Percentiles rank a stretch among this genome's conserved stretches.
These are phyloP conservation scores for Drusus annulatus DNA, from an alignment of 1,140 invertebrate species.

Conservation along the genomic window DNA sequence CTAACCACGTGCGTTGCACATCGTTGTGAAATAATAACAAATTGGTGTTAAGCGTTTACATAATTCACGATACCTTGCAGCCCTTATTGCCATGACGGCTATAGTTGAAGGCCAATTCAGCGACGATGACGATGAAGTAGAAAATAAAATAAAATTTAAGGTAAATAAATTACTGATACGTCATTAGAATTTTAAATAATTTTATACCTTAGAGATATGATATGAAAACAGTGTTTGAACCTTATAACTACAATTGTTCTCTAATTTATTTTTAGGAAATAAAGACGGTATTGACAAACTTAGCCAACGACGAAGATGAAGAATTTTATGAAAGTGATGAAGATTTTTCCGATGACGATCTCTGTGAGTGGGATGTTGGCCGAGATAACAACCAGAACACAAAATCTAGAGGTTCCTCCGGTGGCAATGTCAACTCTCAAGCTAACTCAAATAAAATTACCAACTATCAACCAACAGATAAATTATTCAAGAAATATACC, in stretches of 20 bases:
- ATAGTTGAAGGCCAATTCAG: constrained; percentile 42
- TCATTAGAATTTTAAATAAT: too few species aligned
- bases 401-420: constrained; percentile 58
- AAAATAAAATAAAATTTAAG: neutral
- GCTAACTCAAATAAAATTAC: constrained; percentile 75
- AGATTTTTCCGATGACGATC: constrained; percentile 65
- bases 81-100: neutral
- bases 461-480: constrained; percentile 86
- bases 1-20: constrained; percentile 14
- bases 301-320: constrained; percentile 29
- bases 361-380: constrained; percentile 66
- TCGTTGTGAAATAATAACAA: constrained; percentile 11
- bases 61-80: neutral
- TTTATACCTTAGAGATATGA: too few species aligned
- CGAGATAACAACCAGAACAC: constrained; percentile 40
- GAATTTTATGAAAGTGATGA: constrained; percentile 59
- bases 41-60: neutral
- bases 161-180: neutral
- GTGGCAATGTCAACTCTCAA: constrained; percentile 70
- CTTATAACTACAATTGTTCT: neutral
- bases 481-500: constrained; percentile 83
- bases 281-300: neutral
- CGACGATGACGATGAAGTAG: constrained; percentile 28
- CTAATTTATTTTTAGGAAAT: constrained; percentile 29
- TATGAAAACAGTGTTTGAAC: too few species aligned